A percentile compares a stretch with the other conserved stretches of the same genome.
These are phyloP conservation scores for Gibbula magus DNA, from an alignment of 2,888 invertebrate genomes.

Conservation along the genomic window DNA sequence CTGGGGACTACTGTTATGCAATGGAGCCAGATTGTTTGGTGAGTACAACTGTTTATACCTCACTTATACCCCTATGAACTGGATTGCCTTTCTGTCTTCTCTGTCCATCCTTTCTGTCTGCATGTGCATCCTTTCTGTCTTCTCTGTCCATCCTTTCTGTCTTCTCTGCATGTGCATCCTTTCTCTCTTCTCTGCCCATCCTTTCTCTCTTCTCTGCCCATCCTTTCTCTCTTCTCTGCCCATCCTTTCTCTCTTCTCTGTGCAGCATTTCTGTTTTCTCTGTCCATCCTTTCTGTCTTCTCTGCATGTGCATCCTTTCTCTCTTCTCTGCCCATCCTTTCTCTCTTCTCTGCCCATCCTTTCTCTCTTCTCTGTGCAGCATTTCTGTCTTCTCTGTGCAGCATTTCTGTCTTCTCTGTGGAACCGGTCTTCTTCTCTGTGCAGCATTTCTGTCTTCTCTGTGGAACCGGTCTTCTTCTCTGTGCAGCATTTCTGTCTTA, in stretches of 20 bases:
- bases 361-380: not conserved
- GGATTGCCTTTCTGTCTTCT: not conserved
- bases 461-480: not conserved
- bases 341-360: not conserved
- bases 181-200: not conserved
- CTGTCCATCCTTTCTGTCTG: not conserved
- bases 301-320: not conserved
- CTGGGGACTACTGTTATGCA: slow-evolving; percentile 95
- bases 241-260: not conserved
- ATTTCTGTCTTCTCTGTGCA: not conserved
- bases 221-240: not conserved
- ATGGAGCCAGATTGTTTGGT: slow-evolving; percentile 89
- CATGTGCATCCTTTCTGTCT: not conserved
- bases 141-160: not conserved
- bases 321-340: not conserved
- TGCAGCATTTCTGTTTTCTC: not conserved
- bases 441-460: not conserved
- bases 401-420: not conserved
- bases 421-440: not conserved
- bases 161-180: not conserved
- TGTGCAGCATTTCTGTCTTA: no score
- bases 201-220: not conserved
- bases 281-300: not conserved
- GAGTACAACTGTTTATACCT: slow-evolving; percentile 34
- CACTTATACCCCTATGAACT: not conserved